Evolutionary conservation across 2,888 invertebrate species (phyloP), one percentile per base, ranked within the genome.

Genomic region (Serripes groenlandicus): DNA sequence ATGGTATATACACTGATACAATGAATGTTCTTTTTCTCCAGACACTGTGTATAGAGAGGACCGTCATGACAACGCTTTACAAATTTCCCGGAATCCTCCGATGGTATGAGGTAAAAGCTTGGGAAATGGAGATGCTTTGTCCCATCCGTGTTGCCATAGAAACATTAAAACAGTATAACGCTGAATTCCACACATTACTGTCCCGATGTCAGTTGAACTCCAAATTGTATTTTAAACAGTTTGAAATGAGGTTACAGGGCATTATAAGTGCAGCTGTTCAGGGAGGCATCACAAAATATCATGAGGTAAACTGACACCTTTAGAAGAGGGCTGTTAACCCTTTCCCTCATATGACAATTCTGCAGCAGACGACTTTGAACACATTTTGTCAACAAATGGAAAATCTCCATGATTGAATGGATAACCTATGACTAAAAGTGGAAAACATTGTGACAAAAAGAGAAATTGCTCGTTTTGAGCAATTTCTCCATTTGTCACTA

Each of bases 41-140:
- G 94, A 93, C 92, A 28, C 85, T 94, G 74, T 93, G 93, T 84
- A 85, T 93, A 58, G 94, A 94, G 77, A 74, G 94, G 62, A 90
- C 90, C n/a, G 89, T 90, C 15, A 81, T 94, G 87, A 89, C 87
- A 69, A 93, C 92, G 1, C 79, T 83, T 18, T 89, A 90, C 78
- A 91, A 90, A 35, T 89, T 94, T 37, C 94, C 94, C 0, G 93
- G 93, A n/a, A 92, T 94, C 34, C 86, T 93, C 49, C 90, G 93
- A 5, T 94, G 93, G 94, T 93, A 93, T 74, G 93, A 94, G 71
- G 98, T 99, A 0, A 96, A 97, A 28, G 96, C 83, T 96, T 64
- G 96, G 96, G 96, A 96, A 71, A 96, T 97, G 0, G 97, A 97
- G 92, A 97, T 97, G 93, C 96, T 98, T 77, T 96, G 97, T 1